Conservation (phyloP, 2,113 vertebrate genomes). For the Marmota flaviventris region DNA sequence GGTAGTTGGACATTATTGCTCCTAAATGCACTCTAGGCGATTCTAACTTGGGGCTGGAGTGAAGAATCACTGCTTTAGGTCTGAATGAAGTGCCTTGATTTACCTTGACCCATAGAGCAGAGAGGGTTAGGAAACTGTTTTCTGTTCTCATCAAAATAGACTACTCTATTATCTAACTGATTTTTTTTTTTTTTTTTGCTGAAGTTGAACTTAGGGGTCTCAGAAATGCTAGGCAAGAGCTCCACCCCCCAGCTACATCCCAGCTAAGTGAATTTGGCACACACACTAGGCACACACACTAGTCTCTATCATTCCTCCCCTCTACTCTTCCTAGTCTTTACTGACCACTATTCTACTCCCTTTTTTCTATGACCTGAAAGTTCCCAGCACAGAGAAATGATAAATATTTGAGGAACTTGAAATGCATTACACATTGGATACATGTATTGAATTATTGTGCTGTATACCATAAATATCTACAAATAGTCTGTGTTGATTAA, state of each 20-base stretch:
- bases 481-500: not conserved
- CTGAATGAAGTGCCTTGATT: not conserved
- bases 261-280: not conserved
- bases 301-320: not conserved
- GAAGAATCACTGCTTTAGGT: not conserved
- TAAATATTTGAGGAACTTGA: too few relatives aligned
- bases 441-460: not conserved
- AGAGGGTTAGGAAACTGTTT: not conserved
- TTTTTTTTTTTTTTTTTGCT: not conserved
- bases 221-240: not conserved
- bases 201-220: not conserved
- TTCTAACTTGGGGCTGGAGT: not conserved
- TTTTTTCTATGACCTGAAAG: not conserved
- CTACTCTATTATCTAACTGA: not conserved
- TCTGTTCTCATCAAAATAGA: not conserved
- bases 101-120: not conserved
- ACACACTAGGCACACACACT: too few relatives aligned
- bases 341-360: not conserved
- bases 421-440: not conserved
- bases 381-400: too few relatives aligned
- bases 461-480: not conserved
- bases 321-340: not conserved
- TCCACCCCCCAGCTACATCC: too few relatives aligned
- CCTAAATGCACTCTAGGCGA: not conserved
- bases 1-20: too few relatives aligned